Percentiles rank a stretch among this genome's conserved stretches.
Evolutionary conservation across 1,140 invertebrate species (phyloP).

Genomic region (Anoplolepis gracilipes): DNA sequence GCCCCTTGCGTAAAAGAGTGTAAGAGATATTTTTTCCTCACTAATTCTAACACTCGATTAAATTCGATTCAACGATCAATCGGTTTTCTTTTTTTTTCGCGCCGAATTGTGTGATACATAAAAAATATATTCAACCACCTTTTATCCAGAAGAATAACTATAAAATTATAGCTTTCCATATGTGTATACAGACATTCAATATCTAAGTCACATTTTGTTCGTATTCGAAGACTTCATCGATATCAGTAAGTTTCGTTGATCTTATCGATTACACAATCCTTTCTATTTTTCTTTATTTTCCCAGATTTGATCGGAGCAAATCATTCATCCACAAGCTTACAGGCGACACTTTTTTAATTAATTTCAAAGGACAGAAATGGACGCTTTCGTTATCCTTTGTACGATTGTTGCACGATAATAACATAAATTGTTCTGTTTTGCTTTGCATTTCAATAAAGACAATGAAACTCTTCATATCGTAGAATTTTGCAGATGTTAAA

Average conservation of each 20-base stretch:
- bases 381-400: neutral
- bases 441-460: constrained; percentile 30
- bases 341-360: neutral
- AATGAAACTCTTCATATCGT: constrained; percentile 10
- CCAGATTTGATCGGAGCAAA: constrained; percentile 7
- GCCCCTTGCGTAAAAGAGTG: constrained; percentile 47
- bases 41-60: constrained; percentile 42
- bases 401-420: neutral
- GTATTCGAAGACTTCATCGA: neutral
- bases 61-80: constrained; percentile 41
- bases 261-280: constrained; percentile 15
- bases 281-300: neutral
- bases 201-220: constrained; percentile 43
- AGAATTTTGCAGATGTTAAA: constrained; percentile 14
- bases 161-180: constrained; percentile 49
- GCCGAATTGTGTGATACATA: constrained; percentile 41
- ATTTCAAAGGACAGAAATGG: neutral
- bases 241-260: neutral
- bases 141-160: constrained; percentile 28
- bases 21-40: constrained; percentile 29
- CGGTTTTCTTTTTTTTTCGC: constrained; percentile 14
- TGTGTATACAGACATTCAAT: constrained; percentile 11
- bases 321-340: constrained; percentile 3
- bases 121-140: constrained; percentile 55
- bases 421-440: constrained; percentile 15